These are phyloP conservation scores for Lithophane socia DNA, from an alignment of 2,888 invertebrate genomes.

Conservation along the genomic window DNA sequence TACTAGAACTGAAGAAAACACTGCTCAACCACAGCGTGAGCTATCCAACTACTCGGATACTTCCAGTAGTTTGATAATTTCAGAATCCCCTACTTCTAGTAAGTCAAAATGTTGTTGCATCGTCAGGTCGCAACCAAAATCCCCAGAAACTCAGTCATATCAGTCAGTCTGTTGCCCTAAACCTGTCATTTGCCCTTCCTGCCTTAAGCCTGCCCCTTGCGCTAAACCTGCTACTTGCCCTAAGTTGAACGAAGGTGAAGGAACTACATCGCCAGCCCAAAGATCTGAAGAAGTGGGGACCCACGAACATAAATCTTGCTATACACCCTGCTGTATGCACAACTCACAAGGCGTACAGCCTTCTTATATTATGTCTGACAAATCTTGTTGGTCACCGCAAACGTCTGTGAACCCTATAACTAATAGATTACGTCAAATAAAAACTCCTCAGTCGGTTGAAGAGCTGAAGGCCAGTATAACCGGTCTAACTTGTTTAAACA, in stretches of 20 bases:
- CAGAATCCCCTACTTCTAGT: conserved; percentile 2
- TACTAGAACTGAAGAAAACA: not conserved
- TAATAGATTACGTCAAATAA: conserved; percentile 4
- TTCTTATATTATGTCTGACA: conserved; percentile 5
- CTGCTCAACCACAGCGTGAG: not conserved
- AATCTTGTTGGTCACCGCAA: conserved; percentile 24
- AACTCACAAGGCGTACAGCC: conserved; percentile 4
- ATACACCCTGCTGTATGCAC: conserved; percentile 23
- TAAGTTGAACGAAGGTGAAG: not conserved
- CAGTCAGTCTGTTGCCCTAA: not conserved
- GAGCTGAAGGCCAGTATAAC: conserved; percentile 2
- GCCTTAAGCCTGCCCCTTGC: not conserved
- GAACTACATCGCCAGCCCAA: not conserved
- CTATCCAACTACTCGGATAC: not conserved
- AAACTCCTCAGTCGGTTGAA: conserved; percentile 14
- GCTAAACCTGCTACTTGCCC: not conserved
- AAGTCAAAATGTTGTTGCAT: conserved; percentile 16
- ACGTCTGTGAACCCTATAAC: not conserved
- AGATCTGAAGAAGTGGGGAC: conserved; percentile 18
- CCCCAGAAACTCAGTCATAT: not conserved
- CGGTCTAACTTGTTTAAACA: not conserved
- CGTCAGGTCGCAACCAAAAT: not conserved
- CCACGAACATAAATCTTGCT: conserved; percentile 17
- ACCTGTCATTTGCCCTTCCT: conserved; percentile 12
- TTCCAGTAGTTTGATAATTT: not conserved